Percentiles rank a stretch among this genome's conserved stretches.
Evolutionary conservation across 2,888 invertebrate species (phyloP).

Genomic region (Trichopoda pennipes): DNA sequence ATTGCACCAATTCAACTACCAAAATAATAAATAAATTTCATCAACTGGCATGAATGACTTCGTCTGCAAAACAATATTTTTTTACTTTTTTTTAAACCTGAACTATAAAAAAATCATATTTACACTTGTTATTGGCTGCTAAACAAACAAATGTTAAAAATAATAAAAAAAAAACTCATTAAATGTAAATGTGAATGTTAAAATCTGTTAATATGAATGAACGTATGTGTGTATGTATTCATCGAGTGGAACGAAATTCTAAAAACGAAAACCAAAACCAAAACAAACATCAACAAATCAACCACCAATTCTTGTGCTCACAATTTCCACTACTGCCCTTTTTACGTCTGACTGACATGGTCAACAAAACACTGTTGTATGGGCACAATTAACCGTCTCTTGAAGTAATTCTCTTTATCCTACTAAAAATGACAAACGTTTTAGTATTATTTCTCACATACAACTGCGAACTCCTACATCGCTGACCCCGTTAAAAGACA

Average conservation of each 20-base stretch:
- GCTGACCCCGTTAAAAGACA: conserved; percentile 46
- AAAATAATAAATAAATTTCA: conserved; percentile 49
- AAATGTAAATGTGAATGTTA: conserved; percentile 37
- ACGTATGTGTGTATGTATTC: not conserved
- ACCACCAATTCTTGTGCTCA: conserved; percentile 55
- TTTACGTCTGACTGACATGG: conserved; percentile 48
- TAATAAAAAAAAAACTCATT: not conserved
- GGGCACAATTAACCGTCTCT: conserved; percentile 34
- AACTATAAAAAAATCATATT: conserved; percentile 4
- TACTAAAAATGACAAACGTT: conserved; percentile 51
- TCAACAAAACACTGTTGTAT: conserved; percentile 35
- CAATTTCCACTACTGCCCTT: conserved; percentile 46
- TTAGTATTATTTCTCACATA: conserved; percentile 61
- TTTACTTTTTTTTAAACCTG: not conserved
- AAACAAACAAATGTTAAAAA: conserved; percentile 7
- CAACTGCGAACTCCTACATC: conserved; percentile 54
- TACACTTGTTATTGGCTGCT: conserved; percentile 30
- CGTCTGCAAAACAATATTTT: conserved; percentile 20
- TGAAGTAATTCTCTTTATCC: conserved; percentile 37
- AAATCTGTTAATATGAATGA: conserved; percentile 8
- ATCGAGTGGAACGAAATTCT: conserved; percentile 28
- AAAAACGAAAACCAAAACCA: not conserved
- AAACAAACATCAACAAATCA: conserved; percentile 44
- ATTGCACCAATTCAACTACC: conserved; percentile 48
- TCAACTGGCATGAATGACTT: conserved; percentile 55